These are phyloP conservation scores for Panzeria rudis DNA, from an alignment of 2,888 invertebrate genomes.

Conservation along the genomic window DNA sequence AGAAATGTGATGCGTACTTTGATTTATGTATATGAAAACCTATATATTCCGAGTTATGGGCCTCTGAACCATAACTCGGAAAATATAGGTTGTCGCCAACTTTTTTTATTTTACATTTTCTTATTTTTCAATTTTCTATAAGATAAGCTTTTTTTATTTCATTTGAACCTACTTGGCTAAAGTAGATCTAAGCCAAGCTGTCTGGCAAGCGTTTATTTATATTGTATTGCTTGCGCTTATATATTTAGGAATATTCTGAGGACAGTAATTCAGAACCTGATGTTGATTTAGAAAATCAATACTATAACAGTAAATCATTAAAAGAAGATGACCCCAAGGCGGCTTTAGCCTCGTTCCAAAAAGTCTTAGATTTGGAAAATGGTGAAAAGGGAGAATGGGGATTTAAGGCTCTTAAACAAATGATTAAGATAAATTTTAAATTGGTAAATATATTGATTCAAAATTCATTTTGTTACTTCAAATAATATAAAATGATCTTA, in stretches of 20 bases:
- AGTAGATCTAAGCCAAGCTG: no score
- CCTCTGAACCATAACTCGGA: no score
- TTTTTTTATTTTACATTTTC: no score
- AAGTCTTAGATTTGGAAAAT: slow-evolving; percentile 97
- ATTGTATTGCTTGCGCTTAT: neutral
- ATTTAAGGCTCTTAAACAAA: slow-evolving; percentile 99
- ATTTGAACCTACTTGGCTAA: no score
- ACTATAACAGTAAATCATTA: slow-evolving; percentile 99
- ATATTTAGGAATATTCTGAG: slow-evolving; percentile 96
- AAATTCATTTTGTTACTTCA: neutral
- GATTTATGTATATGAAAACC: no score
- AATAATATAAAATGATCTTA: slow-evolving; percentile 80
- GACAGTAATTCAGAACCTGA: slow-evolving; percentile 99
- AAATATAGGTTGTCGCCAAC: no score
- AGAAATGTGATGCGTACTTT: no score
- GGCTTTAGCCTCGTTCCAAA: slow-evolving; percentile 96
- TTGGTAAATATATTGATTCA: slow-evolving; percentile 86
- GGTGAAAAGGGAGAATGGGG: slow-evolving; percentile 99
- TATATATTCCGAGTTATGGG: no score
- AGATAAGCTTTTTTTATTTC: no score
- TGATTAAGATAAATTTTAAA: slow-evolving; percentile 99
- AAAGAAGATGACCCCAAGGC: slow-evolving; percentile 98
- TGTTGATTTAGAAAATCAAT: slow-evolving; percentile 99
- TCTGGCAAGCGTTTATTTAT: neutral
- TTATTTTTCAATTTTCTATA: no score